Base-by-base conservation (phyloP, 2,888 invertebrate species). In the Tachystola acroxantha region DNA sequence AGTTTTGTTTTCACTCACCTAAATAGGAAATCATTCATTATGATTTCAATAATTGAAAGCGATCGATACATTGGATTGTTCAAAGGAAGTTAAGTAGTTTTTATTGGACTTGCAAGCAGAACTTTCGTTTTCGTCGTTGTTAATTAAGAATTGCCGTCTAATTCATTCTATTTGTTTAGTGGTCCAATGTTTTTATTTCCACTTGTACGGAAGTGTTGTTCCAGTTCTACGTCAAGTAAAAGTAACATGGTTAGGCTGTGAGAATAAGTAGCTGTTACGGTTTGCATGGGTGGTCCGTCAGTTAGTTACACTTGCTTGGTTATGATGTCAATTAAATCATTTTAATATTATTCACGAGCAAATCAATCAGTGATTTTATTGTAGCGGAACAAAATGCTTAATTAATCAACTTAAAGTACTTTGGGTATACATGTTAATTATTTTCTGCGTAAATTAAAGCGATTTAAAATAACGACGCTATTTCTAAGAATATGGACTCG, bases 251-350 rank as follows among this genome's bases (percentile, higher is more conserved):
- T 49, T 54, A 42, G 48, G 40, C 57, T 63, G 61, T 62, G 66
- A 66, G 63, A 69, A 57, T 60, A 53, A 51, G 56, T 57, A 64
- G 57, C 60, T 50, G 62, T 56, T 61, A 60, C 49, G 53, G 45
- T 62, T 57, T 54, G 46, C 54, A 58, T 58, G 65, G 67, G 65
- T 61, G 70, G 68, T 69, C 66, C 47, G 48, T 46, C 48, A 42
- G 52, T 47, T 48, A 42, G 53, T 51, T 63, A 57, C 62, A 60
- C 65, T 71, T 62, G 55, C 65, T 71, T 61, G 55, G 58, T 54
- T 49, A 54, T 51, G 48, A 53, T 57, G 41, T 33, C 54, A 56
- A 59, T 53, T 55, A 46, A 50, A 53, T 48, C 46, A 46, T 45
- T 46, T 50, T 47, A 46, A 45, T 35, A 40, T 46, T 14, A 33